phyloP scores from a whole-genome alignment of 1,140 invertebrate species.

The Drosophila nigromelanica region DNA sequence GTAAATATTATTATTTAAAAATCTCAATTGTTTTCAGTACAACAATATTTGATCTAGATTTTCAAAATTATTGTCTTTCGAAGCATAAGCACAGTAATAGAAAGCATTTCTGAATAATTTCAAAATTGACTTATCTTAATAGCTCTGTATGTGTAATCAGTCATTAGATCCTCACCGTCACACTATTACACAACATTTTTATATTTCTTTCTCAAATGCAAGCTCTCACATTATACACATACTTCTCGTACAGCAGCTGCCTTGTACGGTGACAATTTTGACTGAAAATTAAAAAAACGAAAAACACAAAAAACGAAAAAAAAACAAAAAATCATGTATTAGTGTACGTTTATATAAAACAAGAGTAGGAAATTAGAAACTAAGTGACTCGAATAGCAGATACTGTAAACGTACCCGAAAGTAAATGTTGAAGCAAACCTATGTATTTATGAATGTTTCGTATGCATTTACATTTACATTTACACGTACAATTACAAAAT shows the following conservation, averaged over 20 bases:
- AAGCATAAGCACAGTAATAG: not conserved
- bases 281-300: slow-evolving; percentile 53
- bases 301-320: not conserved
- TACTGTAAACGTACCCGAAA: slow-evolving; percentile 18
- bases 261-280: slow-evolving; percentile 49
- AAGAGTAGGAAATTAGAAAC: slow-evolving; percentile 45
- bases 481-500: slow-evolving; percentile 37
- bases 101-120: not conserved
- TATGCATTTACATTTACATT: slow-evolving; percentile 36
- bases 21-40: not conserved
- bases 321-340: slow-evolving; percentile 29
- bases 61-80: not conserved
- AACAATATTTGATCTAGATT: no score
- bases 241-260: slow-evolving; percentile 33
- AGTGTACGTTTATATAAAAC: slow-evolving; percentile 47
- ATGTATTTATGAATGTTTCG: slow-evolving; percentile 51
- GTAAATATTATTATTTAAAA: not conserved
- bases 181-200: no score
- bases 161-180: not conserved
- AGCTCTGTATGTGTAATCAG: not conserved
- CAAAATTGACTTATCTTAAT: not conserved
- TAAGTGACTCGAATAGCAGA: slow-evolving; percentile 48
- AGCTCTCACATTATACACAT: slow-evolving; percentile 27
- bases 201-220: slow-evolving; percentile 6
- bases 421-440: slow-evolving; percentile 35